Evolutionary conservation across 2,888 invertebrate genomes (phyloP), one percentile per base, ranked within the genome.

Genomic region (Ichneumoninae sp.): DNA sequence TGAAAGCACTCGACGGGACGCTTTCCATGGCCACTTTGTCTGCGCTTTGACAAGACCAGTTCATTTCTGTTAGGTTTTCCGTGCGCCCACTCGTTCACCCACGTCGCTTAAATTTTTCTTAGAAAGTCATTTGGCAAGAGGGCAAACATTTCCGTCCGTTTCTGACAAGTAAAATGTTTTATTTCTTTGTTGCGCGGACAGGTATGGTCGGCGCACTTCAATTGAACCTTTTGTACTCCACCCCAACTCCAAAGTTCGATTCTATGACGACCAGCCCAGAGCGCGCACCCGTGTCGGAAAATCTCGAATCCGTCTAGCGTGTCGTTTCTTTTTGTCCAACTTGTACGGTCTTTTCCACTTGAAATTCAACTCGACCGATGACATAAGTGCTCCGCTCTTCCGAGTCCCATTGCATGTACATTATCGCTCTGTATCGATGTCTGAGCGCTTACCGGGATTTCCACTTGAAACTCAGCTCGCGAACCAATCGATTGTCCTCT

Each of bases 31-130:
- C 26, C 68, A 8, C 19, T 47, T 22, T 47, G 44, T 36, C 30
- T 26, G 68, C 47, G 13, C 68, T 47, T 30, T 69, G 13, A 44
- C 68, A 19, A 8, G 68, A 26, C 47, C 68, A 10, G 22, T n/a
- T 22, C 68, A 50, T 69, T 30, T 47, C 47, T 47, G 47, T 50
- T 69, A 3, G 2, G 26, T 19, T 22, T 22, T 30, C 44, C 8
- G 19, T 68, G 8, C 30, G 54, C 16, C 8, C 40, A 19, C 26
- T 69, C 47, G 68, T 7, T 30, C 13, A 10, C 68, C 68, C 10
- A 26, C 57, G 57, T 26, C 57, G 50, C 26, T 44, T 69, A 6
- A 22, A 54, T 54, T 40, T 57, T 57, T 40, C 44, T 40, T 16
- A 6, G 40, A 71, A 5, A 40, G 57, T 57, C 57, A 22, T 26